phyloP scores from a whole-genome alignment of 2,888 invertebrate genomes.

The Oscheius sp. region DNA sequence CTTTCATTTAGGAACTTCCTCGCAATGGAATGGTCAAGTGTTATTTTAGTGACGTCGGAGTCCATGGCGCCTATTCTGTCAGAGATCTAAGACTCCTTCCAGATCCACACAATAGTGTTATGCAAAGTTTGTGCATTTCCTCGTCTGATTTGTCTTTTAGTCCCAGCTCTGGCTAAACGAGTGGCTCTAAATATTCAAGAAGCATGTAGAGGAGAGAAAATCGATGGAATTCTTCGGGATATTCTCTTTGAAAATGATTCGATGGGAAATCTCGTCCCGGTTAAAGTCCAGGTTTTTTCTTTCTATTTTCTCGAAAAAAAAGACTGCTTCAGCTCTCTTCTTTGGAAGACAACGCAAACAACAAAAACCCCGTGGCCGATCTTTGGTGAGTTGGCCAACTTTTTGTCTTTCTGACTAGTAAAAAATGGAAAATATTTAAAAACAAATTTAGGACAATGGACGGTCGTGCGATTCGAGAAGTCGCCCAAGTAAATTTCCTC shows the following conservation, averaged over 20 bases:
- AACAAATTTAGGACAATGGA: too few relatives aligned
- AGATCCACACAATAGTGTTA: conserved; percentile 39
- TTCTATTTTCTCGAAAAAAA: neutral
- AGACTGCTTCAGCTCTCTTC: conserved; percentile 4
- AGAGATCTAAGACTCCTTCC: conserved; percentile 43
- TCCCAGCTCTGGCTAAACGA: conserved; percentile 22
- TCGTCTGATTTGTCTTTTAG: conserved; percentile 10
- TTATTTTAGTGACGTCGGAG: conserved; percentile 54
- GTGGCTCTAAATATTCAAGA: conserved; percentile 17
- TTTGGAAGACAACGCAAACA: conserved; percentile 9
- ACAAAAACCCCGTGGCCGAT: conserved; percentile 21
- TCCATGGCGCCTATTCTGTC: conserved; percentile 47
- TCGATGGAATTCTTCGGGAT: conserved; percentile 23
- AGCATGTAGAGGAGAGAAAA: conserved; percentile 1
- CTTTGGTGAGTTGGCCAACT: too few relatives aligned
- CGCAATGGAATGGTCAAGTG: conserved; percentile 48
- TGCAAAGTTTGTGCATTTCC: conserved; percentile 36
- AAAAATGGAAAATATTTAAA: too few relatives aligned
- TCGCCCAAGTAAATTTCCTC: conserved; percentile 16
- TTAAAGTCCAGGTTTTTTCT: conserved; percentile 13
- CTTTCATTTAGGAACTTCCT: conserved; percentile 36
- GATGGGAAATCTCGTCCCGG: conserved; percentile 29
- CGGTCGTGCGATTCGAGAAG: conserved; percentile 15
- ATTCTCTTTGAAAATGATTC: conserved; percentile 30
- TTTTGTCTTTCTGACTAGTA: conserved; percentile 1